phyloP scores from a whole-genome alignment of 2,797 vertebrate genomes.

The Euthynnus affinis region DNA sequence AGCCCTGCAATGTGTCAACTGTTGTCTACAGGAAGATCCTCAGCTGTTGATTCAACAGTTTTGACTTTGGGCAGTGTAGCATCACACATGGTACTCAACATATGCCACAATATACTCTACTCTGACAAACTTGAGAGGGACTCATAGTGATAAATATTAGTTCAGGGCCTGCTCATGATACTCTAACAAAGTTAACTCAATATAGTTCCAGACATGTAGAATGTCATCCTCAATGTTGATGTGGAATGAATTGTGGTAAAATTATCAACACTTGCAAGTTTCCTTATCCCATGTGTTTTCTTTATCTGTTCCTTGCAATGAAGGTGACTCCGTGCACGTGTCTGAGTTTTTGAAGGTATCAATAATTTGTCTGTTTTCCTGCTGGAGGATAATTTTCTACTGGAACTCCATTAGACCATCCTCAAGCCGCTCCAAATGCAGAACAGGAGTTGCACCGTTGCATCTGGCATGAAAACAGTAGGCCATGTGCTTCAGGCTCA shows the following conservation, averaged over 20 bases:
- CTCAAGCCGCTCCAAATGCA: constrained; percentile 49
- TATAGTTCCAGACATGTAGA: background rate
- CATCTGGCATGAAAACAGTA: constrained; percentile 73
- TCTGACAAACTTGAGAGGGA: too few relatives aligned
- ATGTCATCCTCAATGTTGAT: background rate
- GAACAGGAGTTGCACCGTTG: constrained; percentile 69
- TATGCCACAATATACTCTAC: background rate
- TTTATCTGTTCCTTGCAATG: background rate
- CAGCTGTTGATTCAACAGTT: constrained; percentile 23
- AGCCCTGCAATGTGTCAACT: constrained; percentile 23
- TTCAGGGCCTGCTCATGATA: background rate
- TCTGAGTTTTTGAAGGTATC: constrained; percentile 28
- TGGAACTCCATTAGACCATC: constrained; percentile 46
- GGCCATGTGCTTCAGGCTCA: constrained; percentile 67
- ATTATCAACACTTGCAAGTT: constrained; percentile 3
- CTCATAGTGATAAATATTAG: background rate
- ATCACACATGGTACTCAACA: background rate
- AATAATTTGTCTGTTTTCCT: constrained; percentile 55
- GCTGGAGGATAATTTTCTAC: constrained; percentile 57
- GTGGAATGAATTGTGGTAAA: background rate
- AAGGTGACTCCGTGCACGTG: constrained; percentile 16
- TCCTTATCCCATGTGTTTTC: background rate
- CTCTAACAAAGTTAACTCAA: background rate
- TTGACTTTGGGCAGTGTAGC: constrained; percentile 2
- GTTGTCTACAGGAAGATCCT: background rate